Conservation (phyloP, 2,888 invertebrate species). For the Volucella bombylans region DNA sequence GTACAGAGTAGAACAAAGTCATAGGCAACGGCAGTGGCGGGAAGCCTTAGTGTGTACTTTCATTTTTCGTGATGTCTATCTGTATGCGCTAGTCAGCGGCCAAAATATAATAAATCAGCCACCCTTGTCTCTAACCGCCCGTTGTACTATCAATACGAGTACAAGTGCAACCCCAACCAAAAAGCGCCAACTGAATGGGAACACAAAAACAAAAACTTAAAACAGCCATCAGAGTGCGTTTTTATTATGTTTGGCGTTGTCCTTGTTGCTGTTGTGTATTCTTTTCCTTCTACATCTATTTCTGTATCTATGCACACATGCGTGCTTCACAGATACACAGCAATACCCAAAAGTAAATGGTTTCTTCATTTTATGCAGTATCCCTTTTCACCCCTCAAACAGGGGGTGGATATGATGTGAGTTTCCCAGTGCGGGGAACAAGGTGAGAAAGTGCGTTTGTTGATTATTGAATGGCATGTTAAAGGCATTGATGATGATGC, state of each 20-base stretch:
- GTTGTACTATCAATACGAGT: conserved; percentile 6
- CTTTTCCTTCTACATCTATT: conserved; percentile 11
- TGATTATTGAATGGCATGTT: conserved; percentile 56
- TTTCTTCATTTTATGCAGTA: conserved; percentile 54
- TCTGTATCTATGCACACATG: conserved; percentile 52
- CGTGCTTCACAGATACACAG: conserved; percentile 57
- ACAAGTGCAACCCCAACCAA: conserved; percentile 61
- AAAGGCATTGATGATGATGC: conserved; percentile 36
- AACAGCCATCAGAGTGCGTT: conserved; percentile 64
- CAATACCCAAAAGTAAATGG: conserved; percentile 47
- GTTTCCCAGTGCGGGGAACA: conserved; percentile 24
- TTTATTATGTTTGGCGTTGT: conserved; percentile 37
- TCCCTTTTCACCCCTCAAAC: conserved; percentile 37
- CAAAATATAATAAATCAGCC: conserved; percentile 71
- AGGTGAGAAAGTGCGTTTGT: conserved; percentile 68
- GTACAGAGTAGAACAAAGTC: background rate
- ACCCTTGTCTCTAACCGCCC: conserved; percentile 44
- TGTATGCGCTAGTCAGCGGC: conserved; percentile 62
- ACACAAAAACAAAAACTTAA: conserved; percentile 8
- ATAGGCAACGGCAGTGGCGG: background rate
- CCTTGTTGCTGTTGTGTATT: background rate
- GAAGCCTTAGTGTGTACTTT: conserved; percentile 64
- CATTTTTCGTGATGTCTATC: conserved; percentile 52
- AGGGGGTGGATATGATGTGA: background rate
- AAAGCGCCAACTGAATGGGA: conserved; percentile 21